A percentile compares a stretch with the other conserved stretches of the same genome.
Evolutionary conservation across 1,140 invertebrate species (phyloP).

Genomic region (Polypedilum pembai): DNA sequence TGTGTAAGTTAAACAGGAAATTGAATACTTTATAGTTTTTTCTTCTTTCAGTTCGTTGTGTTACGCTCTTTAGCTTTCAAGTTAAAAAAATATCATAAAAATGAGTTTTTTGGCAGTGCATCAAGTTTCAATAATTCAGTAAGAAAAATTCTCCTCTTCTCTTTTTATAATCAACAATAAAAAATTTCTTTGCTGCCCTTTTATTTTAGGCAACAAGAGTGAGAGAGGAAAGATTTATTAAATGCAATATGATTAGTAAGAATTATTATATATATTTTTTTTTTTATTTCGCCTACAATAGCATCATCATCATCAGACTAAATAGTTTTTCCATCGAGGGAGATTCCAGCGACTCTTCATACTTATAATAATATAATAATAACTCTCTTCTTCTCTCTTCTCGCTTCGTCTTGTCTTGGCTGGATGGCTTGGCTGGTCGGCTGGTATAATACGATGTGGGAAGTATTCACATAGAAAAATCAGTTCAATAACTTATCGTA

Average conservation of each 20-base stretch:
- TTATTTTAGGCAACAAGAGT: not conserved
- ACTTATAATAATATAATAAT: not conserved
- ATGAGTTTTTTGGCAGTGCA: slow-evolving; percentile 23
- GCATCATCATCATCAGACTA: slow-evolving; percentile 23
- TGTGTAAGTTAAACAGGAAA: slow-evolving; percentile 26
- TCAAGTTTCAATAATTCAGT: not conserved
- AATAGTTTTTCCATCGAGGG: not conserved
- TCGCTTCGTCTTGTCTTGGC: not conserved
- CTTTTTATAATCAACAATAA: too few species aligned
- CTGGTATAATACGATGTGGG: slow-evolving; percentile 21
- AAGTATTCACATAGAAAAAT: slow-evolving; percentile 26
- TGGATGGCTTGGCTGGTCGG: slow-evolving; percentile 11
- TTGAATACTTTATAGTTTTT: slow-evolving; percentile 27
- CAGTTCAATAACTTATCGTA: slow-evolving; percentile 27
- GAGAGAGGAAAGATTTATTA: not conserved
- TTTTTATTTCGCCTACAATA: slow-evolving; percentile 25
- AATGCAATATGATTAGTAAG: not conserved
- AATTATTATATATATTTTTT: not conserved
- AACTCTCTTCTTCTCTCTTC: slow-evolving; percentile 1
- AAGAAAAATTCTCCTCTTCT: not conserved
- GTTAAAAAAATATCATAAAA: not conserved
- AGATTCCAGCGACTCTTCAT: not conserved
- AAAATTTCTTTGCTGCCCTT: too few species aligned
- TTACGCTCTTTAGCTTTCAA: not conserved
- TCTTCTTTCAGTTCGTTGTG: slow-evolving; percentile 24